Conservation (phyloP, 2,797 vertebrate species). For the Cirrhinus molitorella region DNA sequence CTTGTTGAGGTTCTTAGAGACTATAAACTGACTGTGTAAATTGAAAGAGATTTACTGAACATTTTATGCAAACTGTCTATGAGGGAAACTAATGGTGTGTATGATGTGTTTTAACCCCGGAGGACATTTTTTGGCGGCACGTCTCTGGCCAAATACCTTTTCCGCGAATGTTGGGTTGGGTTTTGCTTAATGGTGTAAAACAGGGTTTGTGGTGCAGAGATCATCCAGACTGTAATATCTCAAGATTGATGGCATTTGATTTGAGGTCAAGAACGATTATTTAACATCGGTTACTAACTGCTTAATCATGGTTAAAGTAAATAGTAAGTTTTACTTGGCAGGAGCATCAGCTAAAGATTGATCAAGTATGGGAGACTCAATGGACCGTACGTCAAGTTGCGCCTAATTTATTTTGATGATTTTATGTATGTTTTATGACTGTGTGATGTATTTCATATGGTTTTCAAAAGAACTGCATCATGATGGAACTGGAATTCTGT, state of each 20-base stretch:
- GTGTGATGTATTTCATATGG: conserved; percentile 14
- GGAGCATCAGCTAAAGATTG: conserved; percentile 15
- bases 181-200: conserved; percentile 53
- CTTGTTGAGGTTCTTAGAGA: neutral
- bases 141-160: neutral
- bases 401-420: conserved; percentile 41
- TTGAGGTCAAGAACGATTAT: conserved; percentile 37
- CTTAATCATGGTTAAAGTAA: conserved; percentile 39
- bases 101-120: conserved; percentile 13
- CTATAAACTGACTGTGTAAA: conserved; percentile 16
- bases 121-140: neutral
- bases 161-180: conserved; percentile 31
- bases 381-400: conserved; percentile 27
- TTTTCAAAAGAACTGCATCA: conserved; percentile 2
- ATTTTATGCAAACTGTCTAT: conserved; percentile 21
- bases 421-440: conserved; percentile 32
- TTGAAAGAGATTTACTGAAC: conserved; percentile 26
- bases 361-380: neutral
- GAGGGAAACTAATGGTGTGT: conserved; percentile 14
- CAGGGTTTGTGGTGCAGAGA: conserved; percentile 18
- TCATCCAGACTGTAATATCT: conserved; percentile 43
- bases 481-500: neutral
- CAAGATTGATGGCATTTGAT: conserved; percentile 55
- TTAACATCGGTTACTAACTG: conserved; percentile 29
- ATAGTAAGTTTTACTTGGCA: conserved; percentile 50